Evolutionary conservation across 2,797 vertebrate genomes (phyloP).

Genomic region (Artibeus jamaicensis): DNA sequence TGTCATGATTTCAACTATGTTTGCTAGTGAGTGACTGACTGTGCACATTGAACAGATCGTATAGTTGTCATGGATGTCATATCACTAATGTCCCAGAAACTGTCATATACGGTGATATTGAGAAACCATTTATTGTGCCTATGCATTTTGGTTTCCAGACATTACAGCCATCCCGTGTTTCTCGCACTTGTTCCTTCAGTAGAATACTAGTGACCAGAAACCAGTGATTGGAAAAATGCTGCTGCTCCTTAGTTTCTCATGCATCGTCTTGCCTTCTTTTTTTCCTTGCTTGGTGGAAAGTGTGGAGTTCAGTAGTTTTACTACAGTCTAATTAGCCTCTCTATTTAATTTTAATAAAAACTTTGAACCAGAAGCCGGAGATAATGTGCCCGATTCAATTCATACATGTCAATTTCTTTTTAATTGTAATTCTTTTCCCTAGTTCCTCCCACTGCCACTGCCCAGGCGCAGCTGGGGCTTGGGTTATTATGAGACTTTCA

Average conservation of each 20-base stretch:
- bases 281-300: neutral
- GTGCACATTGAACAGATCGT: neutral
- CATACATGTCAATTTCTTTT: slow-evolving; percentile 65
- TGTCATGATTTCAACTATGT: neutral
- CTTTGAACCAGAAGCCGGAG: slow-evolving; percentile 56
- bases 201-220: neutral
- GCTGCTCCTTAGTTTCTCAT: neutral
- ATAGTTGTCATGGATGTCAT: neutral
- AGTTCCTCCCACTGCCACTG: slow-evolving; percentile 36
- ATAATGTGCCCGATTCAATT: slow-evolving; percentile 62
- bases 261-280: neutral
- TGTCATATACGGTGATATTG: neutral
- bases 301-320: slow-evolving; percentile 40
- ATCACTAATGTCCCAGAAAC: neutral
- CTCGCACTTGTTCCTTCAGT: neutral
- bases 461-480: slow-evolving; percentile 32
- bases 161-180: neutral
- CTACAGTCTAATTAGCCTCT: slow-evolving; percentile 57
- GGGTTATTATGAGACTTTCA: slow-evolving; percentile 37
- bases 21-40: neutral
- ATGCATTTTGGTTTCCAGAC: neutral
- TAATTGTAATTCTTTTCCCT: slow-evolving; percentile 58
- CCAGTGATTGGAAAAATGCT: neutral
- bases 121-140: neutral
- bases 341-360: slow-evolving; percentile 70